Evolutionary conservation across 2,113 vertebrate species (phyloP), one percentile per base, ranked within the genome.

Genomic region (Psilopsiagon aymara): DNA sequence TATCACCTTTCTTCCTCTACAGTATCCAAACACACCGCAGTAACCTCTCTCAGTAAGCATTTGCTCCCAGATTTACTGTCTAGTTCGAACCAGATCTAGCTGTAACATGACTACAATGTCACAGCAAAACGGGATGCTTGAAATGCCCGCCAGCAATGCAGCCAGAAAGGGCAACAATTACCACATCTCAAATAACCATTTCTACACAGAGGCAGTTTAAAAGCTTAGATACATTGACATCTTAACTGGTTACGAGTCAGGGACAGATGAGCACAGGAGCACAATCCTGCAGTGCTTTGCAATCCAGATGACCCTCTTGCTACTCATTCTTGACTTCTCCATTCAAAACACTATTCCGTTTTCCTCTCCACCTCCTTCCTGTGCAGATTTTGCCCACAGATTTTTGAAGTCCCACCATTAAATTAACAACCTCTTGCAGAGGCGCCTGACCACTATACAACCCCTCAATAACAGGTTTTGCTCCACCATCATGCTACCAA

Each of bases 401-500:
- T 28, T 74, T 70, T 20, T 7, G 4, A 6, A 0, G 14, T 29
- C 82, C 92, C 66, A 6, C 29, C 53, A 7, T 74, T 41, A 70
- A 16, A 82, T 60, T 59, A 55, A 49, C 52, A 91, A 27, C 31
- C 8, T 31, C 17, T n/a, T 5, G 55, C 82, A 7, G 5, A 27
- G 77, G 27, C 83, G 74, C 82, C 83, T 95, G 94, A 23, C 97
- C 92, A 43, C 86, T 62, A 11, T 27, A 33, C 41, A 8, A 94
- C 62, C 88, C 95, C 52, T 91, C 82, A 43, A 41, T 43, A 70
- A 23, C 66, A 81, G 95, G 74, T 92, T 92, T 37, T 16, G 90
- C 94, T 93, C 86, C 95, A 52, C 53, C 59, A 46, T 55, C 43
- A 20, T 35, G 53, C 85, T 53, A 44, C 93, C 92, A 94, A 70